Conservation (phyloP, 2,888 invertebrate species). For the Morpho deidamia region DNA sequence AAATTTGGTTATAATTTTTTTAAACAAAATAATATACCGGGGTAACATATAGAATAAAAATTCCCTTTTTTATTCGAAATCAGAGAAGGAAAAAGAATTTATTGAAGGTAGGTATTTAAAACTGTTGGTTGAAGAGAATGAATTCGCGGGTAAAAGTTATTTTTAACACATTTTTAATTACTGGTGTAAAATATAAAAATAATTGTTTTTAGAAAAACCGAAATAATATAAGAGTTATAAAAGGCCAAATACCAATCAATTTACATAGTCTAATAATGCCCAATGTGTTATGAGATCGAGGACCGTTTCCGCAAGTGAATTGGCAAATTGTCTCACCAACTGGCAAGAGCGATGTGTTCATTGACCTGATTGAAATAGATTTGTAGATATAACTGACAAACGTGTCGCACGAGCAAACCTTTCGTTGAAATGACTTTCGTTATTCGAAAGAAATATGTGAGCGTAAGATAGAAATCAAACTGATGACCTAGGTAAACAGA, state of each 20-base stretch:
- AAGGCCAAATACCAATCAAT: not conserved
- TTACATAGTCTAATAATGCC: not conserved
- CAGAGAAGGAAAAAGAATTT: no score
- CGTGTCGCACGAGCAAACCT: not conserved
- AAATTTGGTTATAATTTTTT: no score
- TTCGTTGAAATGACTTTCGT: not conserved
- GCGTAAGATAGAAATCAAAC: not conserved
- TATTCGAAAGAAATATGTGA: not conserved
- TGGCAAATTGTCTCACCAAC: slow-evolving; percentile 44
- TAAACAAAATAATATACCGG: no score
- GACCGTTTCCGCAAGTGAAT: slow-evolving; percentile 32
- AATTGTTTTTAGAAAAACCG: no score
- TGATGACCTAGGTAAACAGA: no score
- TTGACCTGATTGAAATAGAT: slow-evolving; percentile 37
- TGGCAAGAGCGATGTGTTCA: slow-evolving; percentile 34
- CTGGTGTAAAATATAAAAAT: no score
- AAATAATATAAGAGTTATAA: not conserved
- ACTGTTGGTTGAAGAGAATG: no score
- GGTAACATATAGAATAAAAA: no score
- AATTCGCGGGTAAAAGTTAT: no score
- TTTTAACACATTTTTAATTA: no score
- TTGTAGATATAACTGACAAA: slow-evolving; percentile 18
- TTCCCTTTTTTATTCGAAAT: no score
- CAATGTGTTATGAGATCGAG: slow-evolving; percentile 2
- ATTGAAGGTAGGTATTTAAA: no score